These are phyloP conservation scores for Axinella damicornis DNA, from an alignment of 37 sponge, comb jelly and placozoan species.

Conservation along the genomic window DNA sequence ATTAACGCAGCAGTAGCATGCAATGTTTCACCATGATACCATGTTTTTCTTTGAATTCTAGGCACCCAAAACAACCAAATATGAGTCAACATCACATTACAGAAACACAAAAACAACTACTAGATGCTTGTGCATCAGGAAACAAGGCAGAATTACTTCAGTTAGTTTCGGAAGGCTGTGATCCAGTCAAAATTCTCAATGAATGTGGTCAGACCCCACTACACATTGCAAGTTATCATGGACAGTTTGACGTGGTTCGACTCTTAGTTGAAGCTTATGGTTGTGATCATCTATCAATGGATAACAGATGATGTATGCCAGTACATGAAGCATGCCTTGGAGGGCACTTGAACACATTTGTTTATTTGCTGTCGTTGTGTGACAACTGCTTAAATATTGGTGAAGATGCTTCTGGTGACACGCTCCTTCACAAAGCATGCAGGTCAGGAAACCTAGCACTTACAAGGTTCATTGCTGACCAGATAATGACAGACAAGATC, in stretches of 20 bases:
- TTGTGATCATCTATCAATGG: neutral
- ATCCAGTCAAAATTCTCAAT: neutral
- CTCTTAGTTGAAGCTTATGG: slow-evolving; percentile 3
- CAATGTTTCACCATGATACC: too few relatives aligned
- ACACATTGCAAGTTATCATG: slow-evolving; percentile 44
- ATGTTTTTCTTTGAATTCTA: too few relatives aligned
- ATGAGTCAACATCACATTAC: too few relatives aligned
- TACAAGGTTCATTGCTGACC: neutral
- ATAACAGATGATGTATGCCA: neutral
- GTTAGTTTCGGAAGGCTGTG: too few relatives aligned
- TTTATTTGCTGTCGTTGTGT: neutral
- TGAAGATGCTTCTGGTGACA: neutral
- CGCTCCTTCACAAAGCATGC: neutral
- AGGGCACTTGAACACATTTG: neutral
- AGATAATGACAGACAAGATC: neutral
- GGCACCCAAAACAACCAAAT: too few relatives aligned
- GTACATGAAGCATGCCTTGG: neutral
- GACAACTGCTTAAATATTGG: neutral
- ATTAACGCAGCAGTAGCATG: too few relatives aligned
- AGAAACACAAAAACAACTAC: too few relatives aligned
- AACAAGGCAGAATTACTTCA: too few relatives aligned
- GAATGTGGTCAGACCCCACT: slow-evolving; percentile 22
- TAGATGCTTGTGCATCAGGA: too few relatives aligned
- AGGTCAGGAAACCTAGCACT: neutral
- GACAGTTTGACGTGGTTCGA: slow-evolving; percentile 14